Evolutionary conservation across 2,888 invertebrate species (phyloP), one percentile per base, ranked within the genome.

Genomic region (Andrena chrysosceles): DNA sequence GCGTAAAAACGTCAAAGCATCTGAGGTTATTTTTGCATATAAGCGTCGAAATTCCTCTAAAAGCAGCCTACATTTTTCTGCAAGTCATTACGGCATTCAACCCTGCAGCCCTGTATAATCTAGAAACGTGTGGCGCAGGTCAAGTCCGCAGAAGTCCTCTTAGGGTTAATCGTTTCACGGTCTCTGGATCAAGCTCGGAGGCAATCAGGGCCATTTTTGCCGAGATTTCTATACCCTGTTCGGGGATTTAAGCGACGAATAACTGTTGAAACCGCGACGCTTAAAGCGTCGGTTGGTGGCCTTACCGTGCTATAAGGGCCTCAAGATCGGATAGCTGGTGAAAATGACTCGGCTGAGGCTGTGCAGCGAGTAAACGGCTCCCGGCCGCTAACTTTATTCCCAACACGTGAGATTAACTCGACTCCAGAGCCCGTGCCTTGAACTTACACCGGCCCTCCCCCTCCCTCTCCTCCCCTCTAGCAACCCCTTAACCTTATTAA

Each of bases 371-470:
- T 87, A 89, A 88, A 89, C 84, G 85, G 81, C 81, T 84, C 81
- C 78, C 63, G 76, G 84, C 80, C 83, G 88, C 89, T 90, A 91
- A 91, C 90, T 91, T 91, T 90, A 91, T 91, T 91, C 88, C 88
- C 88, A 88, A 90, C 89, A 90, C 91, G 91, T 91, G 87, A 91
- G 89, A 91, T 91, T 87, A 89, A 91, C 89, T 88, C 87, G 85
- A 85, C 85, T 87, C 82, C 71, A 33, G 83, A 63, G 74, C 84
- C 75, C 76, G 69, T 81, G 75, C 84, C 86, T 87, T 82, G 87
- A 87, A 87, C 87, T 85, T 87, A 84, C 85, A 62, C 87, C 62
- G 29, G n/a, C 81, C 67, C 62, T 29, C 20, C 20, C 20, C 54
- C n/a, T 33, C 59, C 20, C n/a, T 29, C 54, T 62, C 60, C 74